A percentile compares a stretch with the other conserved stretches of the same genome.
These are phyloP conservation scores for Meandrina meandrites DNA, from an alignment of 92 coral and sea anemone genomes.

Conservation along the genomic window DNA sequence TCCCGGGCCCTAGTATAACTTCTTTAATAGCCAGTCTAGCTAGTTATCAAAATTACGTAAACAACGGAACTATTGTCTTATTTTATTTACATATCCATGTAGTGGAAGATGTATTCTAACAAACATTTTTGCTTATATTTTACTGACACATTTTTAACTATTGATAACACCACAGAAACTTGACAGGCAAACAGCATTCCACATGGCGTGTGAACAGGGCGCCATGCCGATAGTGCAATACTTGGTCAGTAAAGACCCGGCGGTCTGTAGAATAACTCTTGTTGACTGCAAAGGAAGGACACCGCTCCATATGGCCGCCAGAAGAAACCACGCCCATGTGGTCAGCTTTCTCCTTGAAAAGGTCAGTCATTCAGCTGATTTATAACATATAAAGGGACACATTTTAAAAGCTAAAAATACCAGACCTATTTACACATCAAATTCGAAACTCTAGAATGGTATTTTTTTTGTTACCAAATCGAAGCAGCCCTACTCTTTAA, in stretches of 20 bases:
- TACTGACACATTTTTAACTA: not conserved
- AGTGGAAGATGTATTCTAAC: too few relatives aligned
- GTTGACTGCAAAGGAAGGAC: conserved; percentile 70
- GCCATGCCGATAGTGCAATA: conserved; percentile 77
- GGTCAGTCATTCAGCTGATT: conserved; percentile 33
- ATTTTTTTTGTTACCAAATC: too few relatives aligned
- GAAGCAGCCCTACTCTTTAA: too few relatives aligned
- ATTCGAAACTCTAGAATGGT: too few relatives aligned
- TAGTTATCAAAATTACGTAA: too few relatives aligned
- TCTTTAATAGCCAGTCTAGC: too few relatives aligned
- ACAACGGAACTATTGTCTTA: too few relatives aligned
- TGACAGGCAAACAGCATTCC: conserved; percentile 79
- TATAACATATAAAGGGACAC: too few relatives aligned
- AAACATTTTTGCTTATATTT: not conserved
- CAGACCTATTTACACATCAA: too few relatives aligned
- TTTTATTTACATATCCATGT: too few relatives aligned
- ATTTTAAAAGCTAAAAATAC: too few relatives aligned
- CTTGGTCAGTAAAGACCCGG: conserved; percentile 58
- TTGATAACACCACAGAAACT: conserved; percentile 42
- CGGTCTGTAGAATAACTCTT: conserved; percentile 61
- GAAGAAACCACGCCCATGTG: conserved; percentile 60
- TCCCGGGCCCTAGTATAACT: too few relatives aligned
- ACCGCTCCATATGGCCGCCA: conserved; percentile 79
- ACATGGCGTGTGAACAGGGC: conserved; percentile 80
- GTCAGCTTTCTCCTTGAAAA: conserved; percentile 77